These are phyloP conservation scores for Albula goreensis DNA, from an alignment of 2,113 vertebrate species.

Conservation along the genomic window DNA sequence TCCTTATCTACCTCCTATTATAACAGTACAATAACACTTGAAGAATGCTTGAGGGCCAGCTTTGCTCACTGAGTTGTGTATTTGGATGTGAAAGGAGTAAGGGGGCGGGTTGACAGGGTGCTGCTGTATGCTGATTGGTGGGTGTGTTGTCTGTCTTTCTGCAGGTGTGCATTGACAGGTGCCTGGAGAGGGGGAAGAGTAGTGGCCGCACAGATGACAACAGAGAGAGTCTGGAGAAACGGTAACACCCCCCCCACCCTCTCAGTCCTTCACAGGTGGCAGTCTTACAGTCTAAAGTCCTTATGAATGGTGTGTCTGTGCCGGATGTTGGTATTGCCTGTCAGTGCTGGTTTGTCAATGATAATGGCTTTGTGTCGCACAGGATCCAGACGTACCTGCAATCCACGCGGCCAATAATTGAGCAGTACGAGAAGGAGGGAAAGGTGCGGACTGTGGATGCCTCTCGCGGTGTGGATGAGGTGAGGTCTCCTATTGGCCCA, in stretches of 20 bases:
- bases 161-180: constrained; percentile 87
- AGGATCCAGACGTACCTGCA: constrained; percentile 94
- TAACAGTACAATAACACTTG: neutral
- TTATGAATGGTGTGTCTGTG: neutral
- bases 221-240: constrained; percentile 91
- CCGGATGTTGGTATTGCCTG: neutral
- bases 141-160: constrained; percentile 18
- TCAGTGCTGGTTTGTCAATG: constrained; percentile 43
- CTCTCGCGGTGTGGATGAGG: constrained; percentile 85
- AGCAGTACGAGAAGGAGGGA: constrained; percentile 83
- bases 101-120: neutral
- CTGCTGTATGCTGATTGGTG: neutral
- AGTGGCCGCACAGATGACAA: constrained; percentile 95
- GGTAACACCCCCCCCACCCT: constrained; percentile 63
- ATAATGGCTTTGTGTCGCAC: constrained; percentile 44
- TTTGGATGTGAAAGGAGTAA: neutral
- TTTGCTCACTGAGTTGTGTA: neutral
- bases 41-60: neutral
- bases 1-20: neutral
- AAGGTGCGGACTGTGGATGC: constrained; percentile 92
- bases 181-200: constrained; percentile 91
- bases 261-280: neutral
- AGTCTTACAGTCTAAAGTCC: too few relatives aligned
- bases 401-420: constrained; percentile 91
- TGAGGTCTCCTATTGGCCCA: constrained; percentile 53